A percentile compares a stretch with the other conserved stretches of the same genome.
Conservation (phyloP, 2,113 vertebrate genomes). For the Alosa alosa region DNA sequence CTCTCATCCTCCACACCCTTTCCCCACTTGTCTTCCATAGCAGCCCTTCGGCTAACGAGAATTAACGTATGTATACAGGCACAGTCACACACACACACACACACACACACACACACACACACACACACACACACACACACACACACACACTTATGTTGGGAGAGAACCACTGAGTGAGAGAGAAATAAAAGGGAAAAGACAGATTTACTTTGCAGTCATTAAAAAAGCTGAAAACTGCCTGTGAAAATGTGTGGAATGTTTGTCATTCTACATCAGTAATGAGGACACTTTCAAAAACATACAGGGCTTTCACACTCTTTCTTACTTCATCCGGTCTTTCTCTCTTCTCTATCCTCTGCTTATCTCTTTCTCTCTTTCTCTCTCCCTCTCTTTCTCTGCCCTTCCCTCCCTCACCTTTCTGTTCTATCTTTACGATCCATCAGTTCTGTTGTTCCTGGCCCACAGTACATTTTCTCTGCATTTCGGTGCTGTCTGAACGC, state of each 20-base stretch:
- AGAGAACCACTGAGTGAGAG: neutral
- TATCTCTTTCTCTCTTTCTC: neutral
- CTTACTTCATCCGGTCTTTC: neutral
- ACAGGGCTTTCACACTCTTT: slow-evolving; percentile 13
- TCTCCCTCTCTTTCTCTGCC: neutral
- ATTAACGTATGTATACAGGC: neutral
- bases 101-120: neutral
- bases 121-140: neutral
- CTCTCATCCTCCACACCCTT: neutral
- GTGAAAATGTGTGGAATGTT: neutral
- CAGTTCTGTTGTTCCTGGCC: neutral
- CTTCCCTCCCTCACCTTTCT: slow-evolving; percentile 4
- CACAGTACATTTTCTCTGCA: neutral
- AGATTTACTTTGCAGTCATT: neutral
- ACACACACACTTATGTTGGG: neutral
- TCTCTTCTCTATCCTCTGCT: neutral
- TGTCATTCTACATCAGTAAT: slow-evolving; percentile 17
- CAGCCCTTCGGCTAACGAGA: slow-evolving; percentile 16
- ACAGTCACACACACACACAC: neutral
- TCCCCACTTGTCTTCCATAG: neutral
- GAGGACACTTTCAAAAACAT: slow-evolving; percentile 25
- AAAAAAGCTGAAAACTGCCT: neutral
- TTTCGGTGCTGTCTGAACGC: neutral
- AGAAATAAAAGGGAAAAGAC: neutral
- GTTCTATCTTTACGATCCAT: slow-evolving; percentile 11